Evolutionary conservation across 2,113 vertebrate genomes (phyloP).

Genomic region (Ursus arctos): DNA sequence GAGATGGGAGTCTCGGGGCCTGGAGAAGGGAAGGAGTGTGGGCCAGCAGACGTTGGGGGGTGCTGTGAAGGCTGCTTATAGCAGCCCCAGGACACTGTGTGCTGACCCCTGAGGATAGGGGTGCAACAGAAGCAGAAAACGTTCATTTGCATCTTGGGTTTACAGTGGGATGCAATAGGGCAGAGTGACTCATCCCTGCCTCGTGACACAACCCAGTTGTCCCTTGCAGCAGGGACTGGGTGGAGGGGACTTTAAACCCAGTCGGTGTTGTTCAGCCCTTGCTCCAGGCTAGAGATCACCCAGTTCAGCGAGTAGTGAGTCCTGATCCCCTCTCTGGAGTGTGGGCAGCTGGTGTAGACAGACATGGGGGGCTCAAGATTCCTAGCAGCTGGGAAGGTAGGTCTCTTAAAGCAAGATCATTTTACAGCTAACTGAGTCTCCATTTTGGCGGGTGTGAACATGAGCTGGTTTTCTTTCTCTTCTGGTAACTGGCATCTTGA

Average conservation of each 20-base stretch:
- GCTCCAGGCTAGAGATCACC: background rate
- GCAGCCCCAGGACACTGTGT: background rate
- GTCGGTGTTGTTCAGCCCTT: background rate
- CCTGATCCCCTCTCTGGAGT: background rate
- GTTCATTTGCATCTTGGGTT: background rate
- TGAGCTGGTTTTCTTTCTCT: background rate
- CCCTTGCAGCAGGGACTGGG: background rate
- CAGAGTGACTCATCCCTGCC: constrained; percentile 2
- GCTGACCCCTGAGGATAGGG: background rate
- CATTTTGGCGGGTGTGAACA: background rate
- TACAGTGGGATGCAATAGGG: background rate
- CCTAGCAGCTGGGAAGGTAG: background rate
- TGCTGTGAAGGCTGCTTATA: background rate
- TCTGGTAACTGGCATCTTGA: background rate
- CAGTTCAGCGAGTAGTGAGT: background rate
- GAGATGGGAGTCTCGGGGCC: background rate
- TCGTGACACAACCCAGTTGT: background rate
- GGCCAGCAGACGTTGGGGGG: background rate
- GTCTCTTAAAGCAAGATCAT: background rate
- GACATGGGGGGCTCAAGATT: background rate
- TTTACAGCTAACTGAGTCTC: background rate
- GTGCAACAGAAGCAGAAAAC: background rate
- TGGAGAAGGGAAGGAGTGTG: background rate
- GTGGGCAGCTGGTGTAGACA: background rate
- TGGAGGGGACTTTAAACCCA: background rate